Evolutionary conservation across 2,888 invertebrate genomes (phyloP), one percentile per base, ranked within the genome.

Genomic region (Thera obeliscata): DNA sequence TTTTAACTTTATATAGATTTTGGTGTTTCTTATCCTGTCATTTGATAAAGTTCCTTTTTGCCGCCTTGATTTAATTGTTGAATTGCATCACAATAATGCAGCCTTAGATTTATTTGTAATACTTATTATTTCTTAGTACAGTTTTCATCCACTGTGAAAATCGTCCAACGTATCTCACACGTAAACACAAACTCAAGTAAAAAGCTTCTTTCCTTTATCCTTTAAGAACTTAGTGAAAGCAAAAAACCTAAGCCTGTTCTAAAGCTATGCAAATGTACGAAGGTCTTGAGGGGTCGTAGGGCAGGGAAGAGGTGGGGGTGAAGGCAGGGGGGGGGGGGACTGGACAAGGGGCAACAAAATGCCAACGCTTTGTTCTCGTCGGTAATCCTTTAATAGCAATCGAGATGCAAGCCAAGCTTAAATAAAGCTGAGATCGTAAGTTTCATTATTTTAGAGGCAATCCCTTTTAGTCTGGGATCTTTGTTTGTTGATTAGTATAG

Each of bases 221-320:
- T 86, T 85, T 90, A 90, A 90, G 89, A 88, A 87, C 84, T 82
- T 79, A 83, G 84, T 76, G 77, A 80, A 81, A 83, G 85, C 80
- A 87, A 88, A 91, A 90, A 91, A 87, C 79, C 89, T 90, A 86
- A 91, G 87, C 87, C 52, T 66, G 70, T 69, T 83, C 82, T 82
- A 91, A 91, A 90, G 90, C 91, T 92, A 93, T 93, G 92, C 91
- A 93, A 93, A 93, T 93, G 87, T 89, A 85, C 85, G 86, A 89
- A 90, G 88, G 89, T 91, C 91, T 92, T 90, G 83, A 89, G 88
- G 69, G 90, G 88, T 84, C 82, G 81, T 74, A 69, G 77, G 74
- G 78, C 76, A 71, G 68, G 76, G 72, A 76, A 76, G 80, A 78
- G 74, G 69, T 66, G 73, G 75, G 72, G 62, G 71, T 70, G 73